phyloP scores from a whole-genome alignment of 64 coral and sea anemone genomes.

The Dendronephthya gigantea region DNA sequence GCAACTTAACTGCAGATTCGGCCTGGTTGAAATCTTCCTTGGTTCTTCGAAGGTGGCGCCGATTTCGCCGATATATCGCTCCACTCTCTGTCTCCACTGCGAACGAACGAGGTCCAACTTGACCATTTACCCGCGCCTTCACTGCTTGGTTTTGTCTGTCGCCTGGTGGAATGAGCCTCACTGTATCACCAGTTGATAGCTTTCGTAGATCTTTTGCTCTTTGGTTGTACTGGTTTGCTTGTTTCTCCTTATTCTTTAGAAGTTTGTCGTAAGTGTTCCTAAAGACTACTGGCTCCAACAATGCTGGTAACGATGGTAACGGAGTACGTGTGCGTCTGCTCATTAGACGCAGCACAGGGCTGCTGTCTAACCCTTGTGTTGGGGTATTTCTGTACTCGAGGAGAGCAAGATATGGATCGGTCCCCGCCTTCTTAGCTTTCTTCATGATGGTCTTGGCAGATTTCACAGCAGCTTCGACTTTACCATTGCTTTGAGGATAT shows the following conservation, averaged over 20 bases:
- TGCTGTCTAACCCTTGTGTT: not conserved
- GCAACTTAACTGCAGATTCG: not conserved
- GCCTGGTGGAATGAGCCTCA: not conserved
- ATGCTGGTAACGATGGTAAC: not conserved
- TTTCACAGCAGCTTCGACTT: not conserved
- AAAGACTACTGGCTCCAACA: not conserved
- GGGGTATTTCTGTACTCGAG: slow-evolving; percentile 13
- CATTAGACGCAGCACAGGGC: not conserved
- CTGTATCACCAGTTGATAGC: not conserved
- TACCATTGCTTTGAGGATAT: not conserved
- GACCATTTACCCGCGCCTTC: not conserved
- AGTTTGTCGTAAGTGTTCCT: not conserved
- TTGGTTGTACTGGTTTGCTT: not conserved
- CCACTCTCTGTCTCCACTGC: not conserved
- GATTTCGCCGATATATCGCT: not conserved
- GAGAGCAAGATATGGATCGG: not conserved
- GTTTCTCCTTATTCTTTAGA: not conserved
- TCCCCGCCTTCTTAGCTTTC: not conserved
- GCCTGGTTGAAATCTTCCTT: not conserved
- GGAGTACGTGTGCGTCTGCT: not conserved
- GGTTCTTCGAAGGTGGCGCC: not conserved
- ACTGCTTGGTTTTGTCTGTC: not conserved
- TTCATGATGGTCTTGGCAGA: not conserved
- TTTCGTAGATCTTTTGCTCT: not conserved
- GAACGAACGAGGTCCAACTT: not conserved